A percentile compares a stretch with the other conserved stretches of the same genome.
Evolutionary conservation across 2,797 vertebrate genomes (phyloP).

Genomic region (Oryzias dopingdopingensis): DNA sequence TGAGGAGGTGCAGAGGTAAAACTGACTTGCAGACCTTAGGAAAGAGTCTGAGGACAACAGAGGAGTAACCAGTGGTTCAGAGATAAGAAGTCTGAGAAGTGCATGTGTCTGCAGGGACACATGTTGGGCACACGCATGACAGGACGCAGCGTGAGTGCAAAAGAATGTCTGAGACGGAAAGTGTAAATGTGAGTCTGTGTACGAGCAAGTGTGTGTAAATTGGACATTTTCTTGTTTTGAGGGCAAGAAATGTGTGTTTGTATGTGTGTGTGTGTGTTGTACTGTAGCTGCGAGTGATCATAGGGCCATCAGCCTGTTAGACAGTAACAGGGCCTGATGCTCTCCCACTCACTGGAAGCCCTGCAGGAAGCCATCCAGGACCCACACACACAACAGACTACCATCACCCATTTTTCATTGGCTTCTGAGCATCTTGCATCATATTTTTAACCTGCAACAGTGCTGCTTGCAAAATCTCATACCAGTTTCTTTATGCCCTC

Average conservation of each 20-base stretch:
- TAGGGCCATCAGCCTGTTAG: slow-evolving; percentile 36
- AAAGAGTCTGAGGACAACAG: slow-evolving; percentile 29
- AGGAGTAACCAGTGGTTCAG: slow-evolving; percentile 13
- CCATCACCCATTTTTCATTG: slow-evolving; percentile 11
- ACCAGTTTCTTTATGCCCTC: slow-evolving; percentile 2
- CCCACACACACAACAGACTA: not conserved
- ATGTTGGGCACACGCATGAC: not conserved
- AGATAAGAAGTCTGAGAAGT: slow-evolving; percentile 22
- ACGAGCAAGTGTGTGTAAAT: slow-evolving; percentile 1
- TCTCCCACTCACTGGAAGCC: slow-evolving; percentile 42
- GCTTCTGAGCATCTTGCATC: slow-evolving; percentile 24
- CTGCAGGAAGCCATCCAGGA: slow-evolving; percentile 21
- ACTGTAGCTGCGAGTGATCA: slow-evolving; percentile 31
- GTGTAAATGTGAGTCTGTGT: not conserved
- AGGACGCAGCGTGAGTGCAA: slow-evolving; percentile 7
- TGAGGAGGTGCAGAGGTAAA: slow-evolving; percentile 13
- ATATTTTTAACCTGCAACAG: slow-evolving; percentile 14
- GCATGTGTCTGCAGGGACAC: not conserved
- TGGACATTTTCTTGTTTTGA: slow-evolving; percentile 14
- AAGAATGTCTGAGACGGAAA: slow-evolving; percentile 4
- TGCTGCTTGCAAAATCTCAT: not conserved
- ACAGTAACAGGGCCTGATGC: slow-evolving; percentile 45
- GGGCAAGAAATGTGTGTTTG: slow-evolving; percentile 8
- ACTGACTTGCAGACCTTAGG: slow-evolving; percentile 32
- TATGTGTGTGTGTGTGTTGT: slow-evolving; percentile 10